Conservation (phyloP, 2,797 vertebrate genomes). For the Naso thynnoides region DNA sequence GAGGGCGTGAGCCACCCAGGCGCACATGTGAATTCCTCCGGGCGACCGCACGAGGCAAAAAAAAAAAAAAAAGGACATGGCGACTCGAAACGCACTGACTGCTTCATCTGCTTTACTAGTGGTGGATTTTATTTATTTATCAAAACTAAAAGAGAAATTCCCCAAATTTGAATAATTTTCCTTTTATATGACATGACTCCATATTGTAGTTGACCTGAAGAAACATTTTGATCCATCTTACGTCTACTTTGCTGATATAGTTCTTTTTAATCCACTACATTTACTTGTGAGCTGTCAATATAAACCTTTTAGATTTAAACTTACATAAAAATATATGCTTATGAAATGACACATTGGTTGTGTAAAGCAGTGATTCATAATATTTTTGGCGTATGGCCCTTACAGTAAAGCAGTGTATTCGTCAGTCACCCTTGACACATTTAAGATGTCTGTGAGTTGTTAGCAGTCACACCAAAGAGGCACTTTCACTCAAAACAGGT, state of each 20-base stretch:
- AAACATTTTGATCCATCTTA: neutral
- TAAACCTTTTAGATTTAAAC: neutral
- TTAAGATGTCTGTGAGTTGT: neutral
- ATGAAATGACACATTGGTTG: too few species aligned
- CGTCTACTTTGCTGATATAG: neutral
- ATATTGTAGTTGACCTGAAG: too few species aligned
- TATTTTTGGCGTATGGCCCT: neutral
- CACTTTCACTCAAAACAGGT: too few species aligned
- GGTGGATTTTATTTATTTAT: neutral
- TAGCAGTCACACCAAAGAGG: neutral
- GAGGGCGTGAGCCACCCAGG: slow-evolving; percentile 50
- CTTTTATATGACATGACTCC: too few species aligned
- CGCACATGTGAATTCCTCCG: slow-evolving; percentile 31
- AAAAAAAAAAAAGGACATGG: too few species aligned
- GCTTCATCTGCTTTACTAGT: neutral
- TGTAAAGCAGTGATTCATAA: neutral
- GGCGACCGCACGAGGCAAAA: neutral
- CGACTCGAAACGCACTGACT: neutral
- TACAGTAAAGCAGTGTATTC: too few species aligned
- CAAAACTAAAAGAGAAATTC: neutral
- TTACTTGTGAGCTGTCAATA: neutral
- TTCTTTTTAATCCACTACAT: neutral
- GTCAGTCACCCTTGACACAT: too few species aligned
- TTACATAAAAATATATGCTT: neutral
- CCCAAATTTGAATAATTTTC: neutral